A percentile compares a stretch with the other conserved stretches of the same genome.
These are phyloP conservation scores for Camponotus floridanus DNA, from an alignment of 1,140 invertebrate genomes.

Conservation along the genomic window DNA sequence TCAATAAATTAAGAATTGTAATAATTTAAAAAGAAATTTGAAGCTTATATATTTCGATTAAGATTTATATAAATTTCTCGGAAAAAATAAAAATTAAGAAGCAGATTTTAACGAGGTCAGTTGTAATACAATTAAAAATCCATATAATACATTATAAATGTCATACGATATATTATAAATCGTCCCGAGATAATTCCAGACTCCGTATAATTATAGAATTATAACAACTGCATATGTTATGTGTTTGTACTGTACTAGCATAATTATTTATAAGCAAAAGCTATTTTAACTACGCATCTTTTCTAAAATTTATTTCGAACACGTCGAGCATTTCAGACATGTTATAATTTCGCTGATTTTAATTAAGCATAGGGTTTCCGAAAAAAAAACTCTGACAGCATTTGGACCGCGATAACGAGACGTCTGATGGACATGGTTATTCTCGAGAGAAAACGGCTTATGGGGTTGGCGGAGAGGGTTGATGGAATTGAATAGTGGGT, in stretches of 20 bases:
- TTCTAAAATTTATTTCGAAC: constrained; percentile 39
- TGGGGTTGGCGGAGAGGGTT: constrained; percentile 50
- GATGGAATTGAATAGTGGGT: constrained; percentile 80
- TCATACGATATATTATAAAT: neutral
- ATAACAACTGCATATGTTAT: neutral
- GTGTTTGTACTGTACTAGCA: neutral
- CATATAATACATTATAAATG: no score
- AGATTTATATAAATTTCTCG: neutral
- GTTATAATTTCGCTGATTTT: constrained; percentile 80
- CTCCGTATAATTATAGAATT: neutral
- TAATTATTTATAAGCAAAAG: neutral
- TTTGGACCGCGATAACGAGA: constrained; percentile 80
- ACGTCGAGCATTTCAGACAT: constrained; percentile 6
- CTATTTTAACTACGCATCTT: neutral
- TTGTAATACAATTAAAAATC: neutral
- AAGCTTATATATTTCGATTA: neutral
- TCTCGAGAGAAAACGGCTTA: constrained; percentile 78
- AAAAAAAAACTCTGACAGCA: constrained; percentile 70
- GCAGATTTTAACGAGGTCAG: neutral
- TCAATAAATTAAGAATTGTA: neutral
- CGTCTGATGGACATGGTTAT: constrained; percentile 85
- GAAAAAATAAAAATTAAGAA: no score
- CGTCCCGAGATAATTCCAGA: neutral
- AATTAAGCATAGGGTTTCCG: constrained; percentile 77
- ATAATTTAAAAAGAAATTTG: neutral